Conservation (phyloP, 1,140 invertebrate genomes). For the Zaprionus ornatus region DNA sequence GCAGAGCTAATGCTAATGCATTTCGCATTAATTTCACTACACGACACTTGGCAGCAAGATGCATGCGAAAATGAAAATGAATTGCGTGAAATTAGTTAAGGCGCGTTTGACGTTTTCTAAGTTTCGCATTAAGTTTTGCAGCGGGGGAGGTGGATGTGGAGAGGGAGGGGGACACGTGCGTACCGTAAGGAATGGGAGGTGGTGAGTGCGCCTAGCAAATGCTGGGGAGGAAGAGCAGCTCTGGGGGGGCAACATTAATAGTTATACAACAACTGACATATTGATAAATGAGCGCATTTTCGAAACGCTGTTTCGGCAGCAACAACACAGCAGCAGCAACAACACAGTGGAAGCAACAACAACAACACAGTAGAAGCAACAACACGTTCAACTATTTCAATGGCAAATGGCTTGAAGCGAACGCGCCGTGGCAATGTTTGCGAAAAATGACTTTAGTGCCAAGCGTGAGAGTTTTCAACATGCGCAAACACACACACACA, state of each 20-base stretch:
- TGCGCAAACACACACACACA: conserved; percentile 15
- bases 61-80: conserved; percentile 72
- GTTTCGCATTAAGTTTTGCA: conserved; percentile 46
- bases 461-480: conserved; percentile 71
- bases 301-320: conserved; percentile 53
- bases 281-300: conserved; percentile 80
- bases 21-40: conserved; percentile 65
- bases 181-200: background rate
- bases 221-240: background rate
- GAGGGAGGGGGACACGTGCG: conserved; percentile 39
- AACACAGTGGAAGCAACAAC: background rate
- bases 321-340: background rate
- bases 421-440: conserved; percentile 34
- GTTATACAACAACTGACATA: conserved; percentile 82
- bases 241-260: conserved; percentile 64
- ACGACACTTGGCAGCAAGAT: conserved; percentile 58
- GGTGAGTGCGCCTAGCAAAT: background rate
- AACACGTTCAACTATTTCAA: conserved; percentile 62
- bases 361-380: conserved; percentile 19
- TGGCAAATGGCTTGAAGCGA: conserved; percentile 65
- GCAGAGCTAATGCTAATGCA: conserved; percentile 73
- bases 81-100: conserved; percentile 77
- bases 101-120: conserved; percentile 74
- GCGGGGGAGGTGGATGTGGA: background rate
- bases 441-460: conserved; percentile 74